A percentile compares a stretch with the other conserved stretches of the same genome.
Conservation (phyloP, 2,797 vertebrate genomes). For the Podarcis lilfordi region DNA sequence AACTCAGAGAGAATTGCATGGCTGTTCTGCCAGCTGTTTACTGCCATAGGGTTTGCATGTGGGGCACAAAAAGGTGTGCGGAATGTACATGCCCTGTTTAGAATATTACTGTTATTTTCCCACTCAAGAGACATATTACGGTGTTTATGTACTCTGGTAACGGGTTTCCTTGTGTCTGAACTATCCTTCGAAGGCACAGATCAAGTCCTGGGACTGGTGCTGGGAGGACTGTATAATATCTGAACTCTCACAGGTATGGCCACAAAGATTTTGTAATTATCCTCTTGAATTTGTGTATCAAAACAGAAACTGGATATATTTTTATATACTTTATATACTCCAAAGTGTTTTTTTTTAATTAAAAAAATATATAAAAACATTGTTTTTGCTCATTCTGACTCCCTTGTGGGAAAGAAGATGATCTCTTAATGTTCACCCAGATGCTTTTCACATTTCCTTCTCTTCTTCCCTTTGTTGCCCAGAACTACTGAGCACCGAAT, state of each 20-base stretch:
- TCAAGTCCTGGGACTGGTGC: too few species aligned
- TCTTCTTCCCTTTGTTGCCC: neutral
- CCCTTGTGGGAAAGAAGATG: neutral
- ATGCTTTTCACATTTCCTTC: neutral
- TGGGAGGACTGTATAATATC: neutral
- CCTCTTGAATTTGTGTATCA: slow-evolving; percentile 5
- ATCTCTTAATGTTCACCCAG: neutral
- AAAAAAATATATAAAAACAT: neutral
- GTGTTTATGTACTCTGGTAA: neutral
- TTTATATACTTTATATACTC: neutral
- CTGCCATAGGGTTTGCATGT: neutral
- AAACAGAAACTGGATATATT: neutral
- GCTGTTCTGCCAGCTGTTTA: neutral
- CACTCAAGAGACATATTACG: neutral
- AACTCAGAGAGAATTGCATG: neutral
- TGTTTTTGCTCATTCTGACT: neutral
- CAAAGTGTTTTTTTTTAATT: neutral
- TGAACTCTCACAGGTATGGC: neutral
- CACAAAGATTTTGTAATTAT: neutral
- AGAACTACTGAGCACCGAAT: neutral
- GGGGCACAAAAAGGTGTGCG: neutral
- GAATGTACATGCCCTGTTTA: neutral
- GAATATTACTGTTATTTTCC: slow-evolving; percentile 13
- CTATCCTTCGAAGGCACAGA: neutral
- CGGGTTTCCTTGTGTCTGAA: neutral